Evolutionary conservation across 2,888 invertebrate genomes (phyloP), one percentile per base, ranked within the genome.

Genomic region (Ochropleura leucogaster): DNA sequence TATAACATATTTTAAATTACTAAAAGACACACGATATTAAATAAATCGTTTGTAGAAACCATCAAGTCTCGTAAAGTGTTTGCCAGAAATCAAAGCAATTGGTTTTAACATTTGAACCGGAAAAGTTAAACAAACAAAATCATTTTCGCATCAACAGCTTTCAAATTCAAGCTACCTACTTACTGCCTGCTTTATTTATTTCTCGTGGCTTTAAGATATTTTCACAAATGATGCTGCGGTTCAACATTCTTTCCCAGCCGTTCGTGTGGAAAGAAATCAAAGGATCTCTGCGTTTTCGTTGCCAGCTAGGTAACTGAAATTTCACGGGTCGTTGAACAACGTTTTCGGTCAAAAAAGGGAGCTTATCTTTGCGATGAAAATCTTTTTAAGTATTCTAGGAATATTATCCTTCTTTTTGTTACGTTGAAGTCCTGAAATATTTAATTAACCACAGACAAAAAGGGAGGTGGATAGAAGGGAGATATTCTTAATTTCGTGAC

Each of bases 181-280:
- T 68, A 62, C n/a, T 20, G 49, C 14, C 69, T 64, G 63, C 72
- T 65, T 74, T 65, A 71, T 79, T 69, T 70, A 82, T 74, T 77
- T 66, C 67, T 74, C 51, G 55, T 69, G 59, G 69, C 60, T 79
- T 84, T 57, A 40, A 86, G 74, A 60, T 79, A 82, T 80, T 82
- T 78, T 66, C 70, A 60, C 77, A 84, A 84, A 85, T 83, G 74
- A 82, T 75, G 80, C 68, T 81, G 75, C 47, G 79, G 78, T 81
- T 78, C 72, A 83, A 87, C 74, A 84, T 83, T 85, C 85, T 88
- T 85, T 82, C 65, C 68, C 72, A 77, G 80, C 79, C 84, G 77
- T 87, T 89, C 87, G 80, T 78, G 87, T 82, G 86, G 83, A 90
- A 89, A 86, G 87, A 89, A 89, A 86, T 88, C 89, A 89, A 89